Conservation (phyloP, 2,888 invertebrate species). For the Trichopria drosophilae region DNA sequence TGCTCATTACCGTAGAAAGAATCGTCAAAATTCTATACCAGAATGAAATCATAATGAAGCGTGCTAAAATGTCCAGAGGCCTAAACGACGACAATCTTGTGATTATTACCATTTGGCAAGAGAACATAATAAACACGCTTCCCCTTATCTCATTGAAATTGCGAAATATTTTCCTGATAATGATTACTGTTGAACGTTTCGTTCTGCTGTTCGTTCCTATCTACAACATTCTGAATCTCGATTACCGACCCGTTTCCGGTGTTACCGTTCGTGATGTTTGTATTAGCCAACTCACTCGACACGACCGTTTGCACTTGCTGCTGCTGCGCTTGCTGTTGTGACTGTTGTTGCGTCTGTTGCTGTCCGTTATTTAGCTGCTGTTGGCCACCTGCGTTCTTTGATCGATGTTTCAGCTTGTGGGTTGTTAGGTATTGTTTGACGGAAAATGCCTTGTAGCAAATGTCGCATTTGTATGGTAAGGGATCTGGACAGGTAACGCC, state of each 20-base stretch:
- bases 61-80: conserved; percentile 37
- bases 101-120: conserved; percentile 57
- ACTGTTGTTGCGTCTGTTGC: conserved; percentile 40
- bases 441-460: conserved; percentile 65
- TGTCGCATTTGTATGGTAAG: conserved; percentile 63
- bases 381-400: conserved; percentile 56
- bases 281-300: conserved; percentile 30
- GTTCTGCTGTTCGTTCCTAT: conserved; percentile 43
- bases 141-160: conserved; percentile 58
- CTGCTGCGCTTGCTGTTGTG: conserved; percentile 47
- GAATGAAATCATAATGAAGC: too few species aligned
- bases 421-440: conserved; percentile 67
- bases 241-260: conserved; percentile 46
- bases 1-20: too few species aligned
- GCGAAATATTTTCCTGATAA: conserved; percentile 51
- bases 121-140: conserved; percentile 58
- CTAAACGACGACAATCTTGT: conserved; percentile 56
- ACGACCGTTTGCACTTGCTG: conserved; percentile 36
- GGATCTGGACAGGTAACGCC: conserved; percentile 48
- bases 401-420: conserved; percentile 64
- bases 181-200: conserved; percentile 47
- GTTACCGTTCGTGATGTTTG: conserved; percentile 38
- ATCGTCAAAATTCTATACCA: too few species aligned
- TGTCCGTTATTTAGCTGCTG: conserved; percentile 40
- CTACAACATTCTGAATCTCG: conserved; percentile 53